These are phyloP conservation scores for Tinamus guttatus DNA, from an alignment of 2,113 vertebrate species.

Conservation along the genomic window DNA sequence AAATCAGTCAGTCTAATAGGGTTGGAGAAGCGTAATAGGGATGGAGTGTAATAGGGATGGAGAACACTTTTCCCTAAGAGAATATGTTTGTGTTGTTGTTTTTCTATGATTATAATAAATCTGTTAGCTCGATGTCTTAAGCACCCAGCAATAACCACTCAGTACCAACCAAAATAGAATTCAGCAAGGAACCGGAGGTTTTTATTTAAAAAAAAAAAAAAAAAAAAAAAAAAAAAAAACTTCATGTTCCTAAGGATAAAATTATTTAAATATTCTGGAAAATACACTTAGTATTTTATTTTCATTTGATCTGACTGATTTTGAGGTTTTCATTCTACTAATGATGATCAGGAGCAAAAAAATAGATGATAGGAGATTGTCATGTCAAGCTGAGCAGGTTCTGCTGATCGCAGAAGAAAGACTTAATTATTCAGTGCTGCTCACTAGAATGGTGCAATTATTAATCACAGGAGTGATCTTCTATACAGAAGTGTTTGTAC, in stretches of 20 bases:
- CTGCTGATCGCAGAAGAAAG: not conserved
- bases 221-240: too few species aligned
- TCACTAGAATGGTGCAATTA: not conserved
- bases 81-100: not conserved
- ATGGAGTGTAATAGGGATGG: not conserved
- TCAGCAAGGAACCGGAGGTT: not conserved
- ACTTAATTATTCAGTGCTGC: not conserved
- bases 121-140: not conserved
- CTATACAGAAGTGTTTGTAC: not conserved
- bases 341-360: not conserved
- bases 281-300: not conserved
- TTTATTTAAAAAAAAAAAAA: too few species aligned
- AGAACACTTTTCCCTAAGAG: not conserved
- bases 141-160: not conserved
- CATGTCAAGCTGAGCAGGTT: not conserved
- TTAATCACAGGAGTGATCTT: not conserved
- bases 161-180: not conserved
- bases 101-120: not conserved
- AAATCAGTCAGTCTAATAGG: not conserved
- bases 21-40: not conserved
- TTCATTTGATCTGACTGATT: not conserved
- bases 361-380: not conserved
- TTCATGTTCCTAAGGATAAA: not conserved
- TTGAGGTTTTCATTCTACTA: slow-evolving; percentile 26
- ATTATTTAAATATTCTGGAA: slow-evolving; percentile 12